phyloP scores from a whole-genome alignment of 1,140 invertebrate species.

The Berghia stephanieae region DNA sequence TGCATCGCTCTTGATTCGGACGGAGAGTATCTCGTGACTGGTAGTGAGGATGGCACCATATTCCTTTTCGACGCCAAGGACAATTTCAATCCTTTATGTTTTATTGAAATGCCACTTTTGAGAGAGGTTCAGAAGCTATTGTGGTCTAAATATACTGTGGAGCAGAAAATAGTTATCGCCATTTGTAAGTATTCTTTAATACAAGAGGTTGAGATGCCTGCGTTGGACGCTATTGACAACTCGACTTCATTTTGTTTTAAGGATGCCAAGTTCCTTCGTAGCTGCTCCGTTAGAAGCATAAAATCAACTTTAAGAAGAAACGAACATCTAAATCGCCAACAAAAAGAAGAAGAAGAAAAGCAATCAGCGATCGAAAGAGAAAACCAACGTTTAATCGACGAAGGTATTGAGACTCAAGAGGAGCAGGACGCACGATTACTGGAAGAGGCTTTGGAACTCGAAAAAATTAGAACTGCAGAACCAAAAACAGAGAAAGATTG shows the following conservation, averaged over 20 bases:
- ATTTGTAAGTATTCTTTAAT: not conserved
- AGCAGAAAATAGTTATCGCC: conserved; percentile 1
- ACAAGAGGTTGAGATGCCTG: conserved; percentile 12
- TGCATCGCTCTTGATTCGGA: not conserved
- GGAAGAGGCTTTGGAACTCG: conserved; percentile 22
- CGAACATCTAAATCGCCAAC: conserved; percentile 19
- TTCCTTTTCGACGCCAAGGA: conserved; percentile 25
- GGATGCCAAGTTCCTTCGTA: not conserved
- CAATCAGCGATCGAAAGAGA: conserved; percentile 19
- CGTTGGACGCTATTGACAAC: conserved; percentile 14
- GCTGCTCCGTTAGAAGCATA: conserved; percentile 22
- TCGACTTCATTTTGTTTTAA: not conserved
- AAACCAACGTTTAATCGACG: conserved; percentile 8
- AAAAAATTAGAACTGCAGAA: not conserved
- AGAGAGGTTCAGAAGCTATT: not conserved
- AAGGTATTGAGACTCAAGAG: conserved; percentile 27
- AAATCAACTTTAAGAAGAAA: conserved; percentile 23
- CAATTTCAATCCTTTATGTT: conserved; percentile 7
- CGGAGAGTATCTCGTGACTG: conserved; percentile 9
- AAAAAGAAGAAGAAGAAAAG: conserved; percentile 13
- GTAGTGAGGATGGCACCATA: conserved; percentile 18
- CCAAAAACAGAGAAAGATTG: conserved; percentile 13
- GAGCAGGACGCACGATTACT: conserved; percentile 31
- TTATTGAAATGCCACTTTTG: conserved; percentile 19
- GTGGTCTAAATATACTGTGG: not conserved